Evolutionary conservation across 2,888 invertebrate species (phyloP).

Genomic region (Nowickia ferox): DNA sequence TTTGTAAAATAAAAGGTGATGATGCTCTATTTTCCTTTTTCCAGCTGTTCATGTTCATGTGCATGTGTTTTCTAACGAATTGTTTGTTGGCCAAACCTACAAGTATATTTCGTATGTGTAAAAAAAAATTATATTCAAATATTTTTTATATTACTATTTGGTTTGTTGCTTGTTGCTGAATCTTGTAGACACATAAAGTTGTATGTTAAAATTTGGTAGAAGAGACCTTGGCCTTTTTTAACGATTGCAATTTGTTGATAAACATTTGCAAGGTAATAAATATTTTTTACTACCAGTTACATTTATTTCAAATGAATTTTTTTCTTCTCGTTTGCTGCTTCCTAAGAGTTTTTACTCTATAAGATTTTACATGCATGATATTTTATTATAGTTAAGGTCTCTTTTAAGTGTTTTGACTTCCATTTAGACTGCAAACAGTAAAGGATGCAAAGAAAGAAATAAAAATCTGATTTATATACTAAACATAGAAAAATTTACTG

Average conservation of each 20-base stretch:
- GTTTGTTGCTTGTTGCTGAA: constrained; percentile 54
- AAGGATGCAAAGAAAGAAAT: background rate
- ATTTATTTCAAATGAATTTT: constrained; percentile 57
- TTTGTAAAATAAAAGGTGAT: constrained; percentile 44
- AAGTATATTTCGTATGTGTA: constrained; percentile 52
- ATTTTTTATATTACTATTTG: constrained; percentile 61
- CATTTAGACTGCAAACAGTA: background rate
- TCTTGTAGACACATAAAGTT: constrained; percentile 34
- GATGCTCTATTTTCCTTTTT: constrained; percentile 58
- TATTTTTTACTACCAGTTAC: constrained; percentile 72
- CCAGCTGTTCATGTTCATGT: constrained; percentile 8
- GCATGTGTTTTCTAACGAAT: constrained; percentile 49
- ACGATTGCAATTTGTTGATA: constrained; percentile 82
- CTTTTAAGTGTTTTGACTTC: constrained; percentile 16
- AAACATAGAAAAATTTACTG: background rate
- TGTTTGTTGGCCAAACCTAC: constrained; percentile 52
- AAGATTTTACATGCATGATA: constrained; percentile 38
- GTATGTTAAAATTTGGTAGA: constrained; percentile 30
- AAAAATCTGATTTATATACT: background rate
- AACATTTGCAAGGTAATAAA: constrained; percentile 81
- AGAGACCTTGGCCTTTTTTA: constrained; percentile 74
- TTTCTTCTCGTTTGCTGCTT: constrained; percentile 1
- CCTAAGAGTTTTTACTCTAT: constrained; percentile 1
- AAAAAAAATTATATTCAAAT: constrained; percentile 41
- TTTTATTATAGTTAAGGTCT: constrained; percentile 8